A percentile compares a stretch with the other conserved stretches of the same genome.
phyloP scores from a whole-genome alignment of 2,113 vertebrate species.

The Symphodus melops region DNA sequence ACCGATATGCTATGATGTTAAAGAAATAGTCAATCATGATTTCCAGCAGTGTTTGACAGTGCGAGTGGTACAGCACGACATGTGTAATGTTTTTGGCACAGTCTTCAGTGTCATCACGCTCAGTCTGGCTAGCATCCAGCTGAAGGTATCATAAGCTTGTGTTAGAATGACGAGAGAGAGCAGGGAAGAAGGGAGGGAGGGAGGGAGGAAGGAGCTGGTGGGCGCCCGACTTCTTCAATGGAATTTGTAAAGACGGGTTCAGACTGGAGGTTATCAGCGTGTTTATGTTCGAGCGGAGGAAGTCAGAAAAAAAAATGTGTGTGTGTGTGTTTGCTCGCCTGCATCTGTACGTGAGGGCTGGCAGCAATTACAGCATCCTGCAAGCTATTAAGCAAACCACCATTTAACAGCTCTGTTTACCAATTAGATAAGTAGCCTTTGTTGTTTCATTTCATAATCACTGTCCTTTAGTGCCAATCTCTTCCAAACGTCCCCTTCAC shows the following conservation, averaged over 20 bases:
- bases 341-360: slow-evolving; percentile 74
- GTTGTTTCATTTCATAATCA: slow-evolving; percentile 82
- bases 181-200: neutral
- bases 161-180: slow-evolving; percentile 40
- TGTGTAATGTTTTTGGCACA: slow-evolving; percentile 66
- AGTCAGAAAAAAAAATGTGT: slow-evolving; percentile 40
- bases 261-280: slow-evolving; percentile 73
- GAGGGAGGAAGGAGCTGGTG: neutral
- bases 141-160: slow-evolving; percentile 58
- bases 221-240: slow-evolving; percentile 60
- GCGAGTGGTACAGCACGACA: slow-evolving; percentile 39
- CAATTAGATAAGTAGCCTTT: slow-evolving; percentile 87
- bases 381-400: slow-evolving; percentile 86
- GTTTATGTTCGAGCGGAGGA: slow-evolving; percentile 69
- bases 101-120: slow-evolving; percentile 63
- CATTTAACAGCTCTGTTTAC: slow-evolving; percentile 84
- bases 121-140: slow-evolving; percentile 62
- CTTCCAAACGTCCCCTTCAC: slow-evolving; percentile 18
- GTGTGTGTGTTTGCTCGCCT: slow-evolving; percentile 45
- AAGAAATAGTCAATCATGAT: slow-evolving; percentile 37
- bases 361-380: slow-evolving; percentile 86
- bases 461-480: slow-evolving; percentile 81
- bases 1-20: slow-evolving; percentile 20
- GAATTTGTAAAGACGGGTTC: slow-evolving; percentile 70
- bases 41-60: slow-evolving; percentile 47